These are phyloP conservation scores for Scalopus aquaticus DNA, from an alignment of 2,113 vertebrate genomes.

Conservation along the genomic window DNA sequence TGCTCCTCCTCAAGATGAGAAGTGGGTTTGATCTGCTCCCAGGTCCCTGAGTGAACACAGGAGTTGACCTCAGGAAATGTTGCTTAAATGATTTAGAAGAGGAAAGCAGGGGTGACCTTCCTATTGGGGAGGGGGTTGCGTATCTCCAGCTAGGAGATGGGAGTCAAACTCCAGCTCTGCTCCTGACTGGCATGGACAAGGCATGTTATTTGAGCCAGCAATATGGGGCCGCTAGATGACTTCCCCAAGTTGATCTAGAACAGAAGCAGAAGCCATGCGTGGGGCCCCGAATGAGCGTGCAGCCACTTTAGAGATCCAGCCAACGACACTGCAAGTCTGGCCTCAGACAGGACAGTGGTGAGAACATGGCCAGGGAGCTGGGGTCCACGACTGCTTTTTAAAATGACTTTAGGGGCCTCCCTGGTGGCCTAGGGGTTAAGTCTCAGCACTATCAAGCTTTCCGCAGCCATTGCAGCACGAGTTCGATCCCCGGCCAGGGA, in stretches of 20 bases:
- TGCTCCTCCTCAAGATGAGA: background rate
- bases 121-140: background rate
- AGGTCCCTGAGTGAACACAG: background rate
- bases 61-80: background rate
- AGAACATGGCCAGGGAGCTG: background rate
- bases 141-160: background rate
- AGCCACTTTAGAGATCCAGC: background rate
- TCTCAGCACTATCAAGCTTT: too few species aligned
- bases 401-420: background rate
- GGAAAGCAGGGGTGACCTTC: background rate
- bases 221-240: background rate
- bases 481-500: too few species aligned
- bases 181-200: background rate
- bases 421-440: too few species aligned
- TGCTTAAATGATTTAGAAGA: background rate
- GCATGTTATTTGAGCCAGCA: background rate
- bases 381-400: background rate
- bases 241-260: background rate
- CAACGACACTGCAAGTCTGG: fast-evolving
- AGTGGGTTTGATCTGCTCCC: background rate
- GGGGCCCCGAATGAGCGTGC: fast-evolving
- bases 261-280: background rate
- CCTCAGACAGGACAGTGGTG: background rate
- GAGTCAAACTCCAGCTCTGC: background rate
- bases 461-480: too few species aligned